Conservation (phyloP, 2,797 vertebrate species). For the Channa striata region DNA sequence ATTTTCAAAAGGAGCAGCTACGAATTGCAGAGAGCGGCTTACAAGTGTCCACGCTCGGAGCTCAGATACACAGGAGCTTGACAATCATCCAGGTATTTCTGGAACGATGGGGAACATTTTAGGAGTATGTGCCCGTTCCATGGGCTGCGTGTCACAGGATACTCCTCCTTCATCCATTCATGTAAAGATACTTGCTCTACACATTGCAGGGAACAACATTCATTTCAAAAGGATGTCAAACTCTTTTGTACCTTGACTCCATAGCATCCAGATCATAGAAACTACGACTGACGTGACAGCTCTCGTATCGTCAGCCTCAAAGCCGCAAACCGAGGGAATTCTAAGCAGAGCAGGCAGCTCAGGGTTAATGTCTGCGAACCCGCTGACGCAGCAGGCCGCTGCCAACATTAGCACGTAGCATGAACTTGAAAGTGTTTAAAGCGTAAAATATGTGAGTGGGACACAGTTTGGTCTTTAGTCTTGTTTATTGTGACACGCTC, state of each 20-base stretch:
- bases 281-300: background rate
- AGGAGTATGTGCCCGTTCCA: too few relatives aligned
- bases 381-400: too few relatives aligned
- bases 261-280: background rate
- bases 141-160: background rate
- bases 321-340: too few relatives aligned
- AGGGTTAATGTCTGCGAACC: background rate
- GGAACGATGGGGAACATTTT: too few relatives aligned
- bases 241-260: background rate
- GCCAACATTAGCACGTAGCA: background rate
- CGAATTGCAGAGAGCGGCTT: too few relatives aligned
- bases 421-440: background rate
- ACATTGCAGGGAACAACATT: too few relatives aligned
- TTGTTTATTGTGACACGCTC: constrained; percentile 11
- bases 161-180: background rate
- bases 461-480: background rate
- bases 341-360: background rate
- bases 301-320: too few relatives aligned
- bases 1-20: too few relatives aligned
- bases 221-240: background rate
- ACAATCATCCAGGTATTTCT: too few relatives aligned
- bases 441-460: constrained; percentile 4
- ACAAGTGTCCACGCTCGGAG: too few relatives aligned
- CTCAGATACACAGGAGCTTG: too few relatives aligned
- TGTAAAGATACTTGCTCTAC: background rate